Base-by-base conservation (phyloP, 2,888 invertebrate genomes). In the Imbricaverruca yamaguchii region DNA sequence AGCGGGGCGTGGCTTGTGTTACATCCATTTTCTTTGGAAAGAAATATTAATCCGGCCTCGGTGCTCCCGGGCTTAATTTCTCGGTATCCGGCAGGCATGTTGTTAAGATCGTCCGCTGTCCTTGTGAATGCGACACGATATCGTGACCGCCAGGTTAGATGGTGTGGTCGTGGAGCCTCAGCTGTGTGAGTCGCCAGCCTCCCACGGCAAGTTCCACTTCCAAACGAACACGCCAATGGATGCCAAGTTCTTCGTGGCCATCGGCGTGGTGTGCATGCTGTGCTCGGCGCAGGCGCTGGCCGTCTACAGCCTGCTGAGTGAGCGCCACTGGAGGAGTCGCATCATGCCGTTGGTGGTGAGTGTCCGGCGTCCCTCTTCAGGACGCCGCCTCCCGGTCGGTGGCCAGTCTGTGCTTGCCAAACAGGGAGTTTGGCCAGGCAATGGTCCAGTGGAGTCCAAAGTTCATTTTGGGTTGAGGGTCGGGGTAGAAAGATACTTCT, bases 221-320 rank as follows among this genome's bases (percentile, higher is more conserved):
- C 83, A 84, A 63, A 87, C 86, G 74, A 88, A 90, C 85, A 89
- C 89, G 85, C 89, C 90, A 67, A 89, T 90, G 67, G 90, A 90
- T 87, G 89, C 91, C 1, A 89, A 90, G 87, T 93, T 92, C 88
- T 93, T 91, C 86, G 92, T 92, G 74, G 90, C 91, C 81, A 91
- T 92, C 82, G 92, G 92, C 63, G 91, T 92, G 61, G 87, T 92
- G 80, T 89, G 91, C n/a, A 89, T 92, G 86, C 87, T 92, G 69
- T 91, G 90, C 84, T 87, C 88, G 81, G 84, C 89, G 55, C 88
- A 86, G n/a, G 84, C 87, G 84, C 82, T 85, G 59, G 81, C 80
- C 21, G 86, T 90, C 65, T 90, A 90, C 84, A 55, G 15, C 39
- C 21, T 74, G 9, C n/a, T 15, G 53, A 53, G 53, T 21, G 55